Conservation (phyloP, 2,113 vertebrate genomes). For the Aix galericulata region DNA sequence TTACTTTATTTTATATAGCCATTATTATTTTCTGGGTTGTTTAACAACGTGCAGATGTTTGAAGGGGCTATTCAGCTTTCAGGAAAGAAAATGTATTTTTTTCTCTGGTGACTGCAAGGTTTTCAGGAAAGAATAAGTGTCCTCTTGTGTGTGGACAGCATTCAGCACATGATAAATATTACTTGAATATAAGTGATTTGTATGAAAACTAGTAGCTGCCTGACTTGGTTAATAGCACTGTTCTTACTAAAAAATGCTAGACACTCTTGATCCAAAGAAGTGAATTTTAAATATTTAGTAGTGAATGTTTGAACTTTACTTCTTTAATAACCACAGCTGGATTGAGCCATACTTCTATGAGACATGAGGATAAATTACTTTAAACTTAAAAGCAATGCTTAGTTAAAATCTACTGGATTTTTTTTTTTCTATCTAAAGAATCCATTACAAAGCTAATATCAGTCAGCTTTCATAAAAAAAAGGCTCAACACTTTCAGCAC, state of each 20-base stretch:
- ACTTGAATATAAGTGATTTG: background rate
- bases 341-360: background rate
- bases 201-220: background rate
- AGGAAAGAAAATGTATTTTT: constrained; percentile 3
- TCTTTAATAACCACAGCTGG: background rate
- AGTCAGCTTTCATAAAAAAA: constrained; percentile 22
- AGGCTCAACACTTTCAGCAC: background rate
- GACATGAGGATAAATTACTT: background rate
- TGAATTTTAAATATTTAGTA: constrained; percentile 12
- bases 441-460: background rate
- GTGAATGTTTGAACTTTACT: background rate
- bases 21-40: constrained; percentile 15
- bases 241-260: background rate
- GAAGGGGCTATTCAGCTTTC: background rate
- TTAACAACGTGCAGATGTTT: background rate
- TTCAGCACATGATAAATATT: background rate
- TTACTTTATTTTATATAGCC: constrained; percentile 13
- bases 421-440: background rate
- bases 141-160: background rate
- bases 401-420: background rate
- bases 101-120: background rate
- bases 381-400: background rate
- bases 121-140: background rate
- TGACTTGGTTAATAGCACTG: background rate
- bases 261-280: background rate